Conservation (phyloP, 2,797 vertebrate genomes). For the Pseudopleuronectes americanus region DNA sequence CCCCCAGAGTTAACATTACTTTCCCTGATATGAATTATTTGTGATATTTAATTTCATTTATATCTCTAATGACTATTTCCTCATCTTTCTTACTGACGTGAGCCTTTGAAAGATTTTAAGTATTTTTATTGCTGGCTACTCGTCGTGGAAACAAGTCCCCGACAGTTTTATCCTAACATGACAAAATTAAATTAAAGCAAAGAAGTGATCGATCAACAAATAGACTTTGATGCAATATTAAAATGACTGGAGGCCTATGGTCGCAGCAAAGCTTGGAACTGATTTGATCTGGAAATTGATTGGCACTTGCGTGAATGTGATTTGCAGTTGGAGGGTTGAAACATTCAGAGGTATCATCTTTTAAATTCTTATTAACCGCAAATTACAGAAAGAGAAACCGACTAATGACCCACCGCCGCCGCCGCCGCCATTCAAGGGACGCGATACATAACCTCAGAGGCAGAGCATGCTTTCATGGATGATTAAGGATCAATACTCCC, state of each 20-base stretch:
- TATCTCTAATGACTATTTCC: too few species aligned
- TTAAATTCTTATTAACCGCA: constrained; percentile 3
- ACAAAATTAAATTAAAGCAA: too few species aligned
- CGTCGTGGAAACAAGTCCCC: too few species aligned
- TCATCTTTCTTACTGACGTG: not conserved
- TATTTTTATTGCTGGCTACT: too few species aligned
- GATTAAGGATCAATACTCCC: constrained; percentile 54
- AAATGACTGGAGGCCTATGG: not conserved
- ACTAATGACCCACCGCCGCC: constrained; percentile 16
- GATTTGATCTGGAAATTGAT: not conserved
- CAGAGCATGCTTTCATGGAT: constrained; percentile 48
- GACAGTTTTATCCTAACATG: not conserved
- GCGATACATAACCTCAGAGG: constrained; percentile 31
- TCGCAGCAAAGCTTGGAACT: not conserved
- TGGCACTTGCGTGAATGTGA: not conserved
- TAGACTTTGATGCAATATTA: constrained; percentile 5
- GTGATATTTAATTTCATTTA: too few species aligned
- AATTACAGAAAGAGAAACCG: constrained; percentile 21
- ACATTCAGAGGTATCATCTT: not conserved
- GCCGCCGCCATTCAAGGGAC: constrained; percentile 2
- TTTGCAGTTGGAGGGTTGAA: constrained; percentile 5
- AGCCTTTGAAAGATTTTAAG: not conserved
- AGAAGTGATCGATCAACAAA: too few species aligned
- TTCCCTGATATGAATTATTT: too few species aligned
- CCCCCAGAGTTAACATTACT: constrained; percentile 6